These are phyloP conservation scores for Cherax destructor DNA, from an alignment of 1,140 invertebrate genomes.

Conservation along the genomic window DNA sequence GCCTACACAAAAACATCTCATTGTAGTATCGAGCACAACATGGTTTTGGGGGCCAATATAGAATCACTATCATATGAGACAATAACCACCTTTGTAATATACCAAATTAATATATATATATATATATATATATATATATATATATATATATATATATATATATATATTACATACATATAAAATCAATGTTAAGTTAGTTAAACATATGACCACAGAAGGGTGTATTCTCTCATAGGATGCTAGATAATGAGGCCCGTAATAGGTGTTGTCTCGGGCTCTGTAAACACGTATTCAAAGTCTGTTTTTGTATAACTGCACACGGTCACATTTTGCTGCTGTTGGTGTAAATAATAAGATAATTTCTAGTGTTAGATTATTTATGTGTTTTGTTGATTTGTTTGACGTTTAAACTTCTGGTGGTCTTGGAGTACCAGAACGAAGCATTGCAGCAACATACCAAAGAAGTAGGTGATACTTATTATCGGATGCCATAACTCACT, in stretches of 20 bases:
- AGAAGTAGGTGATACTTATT: slow-evolving; percentile 59
- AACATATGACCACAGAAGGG: background rate
- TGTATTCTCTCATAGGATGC: background rate
- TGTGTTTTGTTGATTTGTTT: slow-evolving; percentile 67
- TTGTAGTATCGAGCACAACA: background rate
- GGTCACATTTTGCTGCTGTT: slow-evolving; percentile 48
- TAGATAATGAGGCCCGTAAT: background rate
- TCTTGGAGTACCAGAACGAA: slow-evolving; percentile 37
- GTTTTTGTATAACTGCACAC: slow-evolving; percentile 14
- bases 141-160: too few relatives aligned
- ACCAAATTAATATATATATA: background rate
- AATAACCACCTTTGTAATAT: background rate
- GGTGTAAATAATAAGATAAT: slow-evolving; percentile 56
- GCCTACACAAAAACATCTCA: slow-evolving; percentile 5
- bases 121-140: too few relatives aligned
- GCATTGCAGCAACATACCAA: slow-evolving; percentile 68
- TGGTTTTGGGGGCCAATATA: background rate
- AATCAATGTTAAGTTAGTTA: background rate
- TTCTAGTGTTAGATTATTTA: slow-evolving; percentile 59
- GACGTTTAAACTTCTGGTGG: slow-evolving; percentile 57
- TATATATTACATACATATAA: background rate
- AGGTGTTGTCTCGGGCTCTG: slow-evolving; percentile 3
- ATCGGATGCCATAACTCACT: background rate
- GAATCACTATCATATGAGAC: background rate
- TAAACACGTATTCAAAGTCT: slow-evolving; percentile 4